Evolutionary conservation across 2,888 invertebrate species (phyloP).

Genomic region (Apotomis capreana): DNA sequence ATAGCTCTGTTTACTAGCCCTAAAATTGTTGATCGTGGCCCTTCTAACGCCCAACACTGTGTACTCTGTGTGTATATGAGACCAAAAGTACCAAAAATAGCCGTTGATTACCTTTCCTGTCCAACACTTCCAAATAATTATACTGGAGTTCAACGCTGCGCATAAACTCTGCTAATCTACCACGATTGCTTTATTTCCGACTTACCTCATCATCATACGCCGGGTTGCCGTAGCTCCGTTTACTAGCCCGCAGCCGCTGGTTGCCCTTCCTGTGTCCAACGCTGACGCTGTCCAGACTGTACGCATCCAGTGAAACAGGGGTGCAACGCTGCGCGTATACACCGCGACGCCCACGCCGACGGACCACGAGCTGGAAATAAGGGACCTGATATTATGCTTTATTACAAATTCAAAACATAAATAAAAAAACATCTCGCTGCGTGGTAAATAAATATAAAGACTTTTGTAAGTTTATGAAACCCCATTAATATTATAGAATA

Average conservation of each 20-base stretch:
- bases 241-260: constrained; percentile 86
- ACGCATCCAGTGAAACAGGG: constrained; percentile 94
- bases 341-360: constrained; percentile 91
- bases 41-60: constrained; percentile 90
- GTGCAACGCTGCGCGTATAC: constrained; percentile 94
- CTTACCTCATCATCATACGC: constrained; percentile 93
- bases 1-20: constrained; percentile 93
- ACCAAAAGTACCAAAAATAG: too few relatives aligned
- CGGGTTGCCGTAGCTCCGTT: constrained; percentile 94
- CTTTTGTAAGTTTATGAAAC: too few relatives aligned
- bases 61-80: too few relatives aligned
- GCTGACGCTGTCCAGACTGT: constrained; percentile 95
- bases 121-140: too few relatives aligned
- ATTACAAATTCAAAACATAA: neutral
- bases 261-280: constrained; percentile 91
- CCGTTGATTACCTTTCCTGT: too few relatives aligned
- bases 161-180: too few relatives aligned
- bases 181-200: neutral
- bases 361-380: constrained; percentile 87
- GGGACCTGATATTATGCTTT: constrained; percentile 26
- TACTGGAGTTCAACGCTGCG: too few relatives aligned
- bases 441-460: too few relatives aligned
- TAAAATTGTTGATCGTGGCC: constrained; percentile 80
- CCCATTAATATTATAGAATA: too few relatives aligned
- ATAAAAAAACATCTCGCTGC: too few relatives aligned